A percentile compares a stretch with the other conserved stretches of the same genome.
Conservation (phyloP, 2,888 invertebrate species). For the Plebejus melissa region DNA sequence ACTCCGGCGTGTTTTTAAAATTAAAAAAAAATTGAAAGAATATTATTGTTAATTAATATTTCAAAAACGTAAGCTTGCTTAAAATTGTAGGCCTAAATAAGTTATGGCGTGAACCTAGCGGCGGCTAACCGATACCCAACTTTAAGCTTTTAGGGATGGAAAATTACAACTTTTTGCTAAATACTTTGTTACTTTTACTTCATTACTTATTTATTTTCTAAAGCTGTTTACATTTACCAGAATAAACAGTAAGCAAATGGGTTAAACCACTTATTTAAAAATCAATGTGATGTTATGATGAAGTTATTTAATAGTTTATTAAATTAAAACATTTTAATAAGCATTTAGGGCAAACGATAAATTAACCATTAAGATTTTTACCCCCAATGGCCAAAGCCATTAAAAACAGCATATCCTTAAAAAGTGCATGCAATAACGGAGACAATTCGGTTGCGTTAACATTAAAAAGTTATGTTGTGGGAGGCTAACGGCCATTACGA, state of each 20-base stretch:
- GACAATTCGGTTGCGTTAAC: conserved; percentile 59
- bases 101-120: background rate
- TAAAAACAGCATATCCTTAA: background rate
- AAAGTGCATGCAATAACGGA: conserved; percentile 44
- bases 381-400: background rate
- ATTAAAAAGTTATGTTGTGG: conserved; percentile 62
- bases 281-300: background rate
- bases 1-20: conserved; percentile 33
- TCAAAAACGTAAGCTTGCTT: background rate
- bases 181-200: background rate
- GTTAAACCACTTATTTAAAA: background rate
- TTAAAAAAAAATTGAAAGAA: background rate
- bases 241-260: background rate
- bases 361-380: background rate
- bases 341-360: background rate
- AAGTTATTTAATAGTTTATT: background rate
- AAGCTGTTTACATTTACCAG: background rate
- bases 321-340: background rate
- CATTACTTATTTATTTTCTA: background rate
- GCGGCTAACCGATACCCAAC: background rate
- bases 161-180: background rate
- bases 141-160: background rate
- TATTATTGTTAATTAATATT: background rate
- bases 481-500: conserved; percentile 69
- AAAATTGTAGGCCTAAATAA: conserved; percentile 30